phyloP scores from a whole-genome alignment of 1,140 invertebrate genomes.

The Chelonus insularis region DNA sequence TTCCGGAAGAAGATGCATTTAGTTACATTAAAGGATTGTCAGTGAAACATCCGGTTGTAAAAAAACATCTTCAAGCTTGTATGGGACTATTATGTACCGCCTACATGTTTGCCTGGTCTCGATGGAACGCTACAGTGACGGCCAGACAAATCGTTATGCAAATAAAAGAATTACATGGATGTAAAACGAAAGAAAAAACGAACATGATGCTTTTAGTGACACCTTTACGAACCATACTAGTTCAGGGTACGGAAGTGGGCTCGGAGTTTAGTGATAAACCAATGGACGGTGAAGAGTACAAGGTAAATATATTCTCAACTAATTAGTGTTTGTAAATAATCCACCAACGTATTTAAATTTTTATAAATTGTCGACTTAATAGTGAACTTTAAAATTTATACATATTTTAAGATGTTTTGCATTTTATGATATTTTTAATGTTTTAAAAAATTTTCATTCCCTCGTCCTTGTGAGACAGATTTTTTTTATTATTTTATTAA shows the following conservation, averaged over 20 bases:
- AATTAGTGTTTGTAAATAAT: too few relatives aligned
- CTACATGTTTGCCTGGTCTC: constrained; percentile 85
- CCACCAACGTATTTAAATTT: too few relatives aligned
- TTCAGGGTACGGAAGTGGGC: constrained; percentile 74
- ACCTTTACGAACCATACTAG: constrained; percentile 63
- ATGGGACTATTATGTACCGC: constrained; percentile 76
- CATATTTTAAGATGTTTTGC: too few relatives aligned
- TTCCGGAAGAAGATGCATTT: constrained; percentile 82
- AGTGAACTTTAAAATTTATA: too few relatives aligned
- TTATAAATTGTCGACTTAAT: too few relatives aligned
- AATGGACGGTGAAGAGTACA: constrained; percentile 61
- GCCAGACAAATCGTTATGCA: constrained; percentile 73
- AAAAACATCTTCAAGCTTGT: constrained; percentile 80
- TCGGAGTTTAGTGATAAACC: constrained; percentile 66
- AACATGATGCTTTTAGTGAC: constrained; percentile 67
- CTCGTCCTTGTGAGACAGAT: too few relatives aligned
- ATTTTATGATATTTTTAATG: too few relatives aligned
- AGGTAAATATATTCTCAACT: constrained; percentile 36
- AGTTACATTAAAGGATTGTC: constrained; percentile 78
- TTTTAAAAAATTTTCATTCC: too few relatives aligned
- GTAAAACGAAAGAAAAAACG: constrained; percentile 55
- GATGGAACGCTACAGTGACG: constrained; percentile 74
- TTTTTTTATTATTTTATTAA: too few relatives aligned
- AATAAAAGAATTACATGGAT: constrained; percentile 69
- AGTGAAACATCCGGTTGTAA: constrained; percentile 74